These are phyloP conservation scores for Tetraodon nigroviridis DNA, from an alignment of 2,113 vertebrate genomes.

Conservation along the genomic window DNA sequence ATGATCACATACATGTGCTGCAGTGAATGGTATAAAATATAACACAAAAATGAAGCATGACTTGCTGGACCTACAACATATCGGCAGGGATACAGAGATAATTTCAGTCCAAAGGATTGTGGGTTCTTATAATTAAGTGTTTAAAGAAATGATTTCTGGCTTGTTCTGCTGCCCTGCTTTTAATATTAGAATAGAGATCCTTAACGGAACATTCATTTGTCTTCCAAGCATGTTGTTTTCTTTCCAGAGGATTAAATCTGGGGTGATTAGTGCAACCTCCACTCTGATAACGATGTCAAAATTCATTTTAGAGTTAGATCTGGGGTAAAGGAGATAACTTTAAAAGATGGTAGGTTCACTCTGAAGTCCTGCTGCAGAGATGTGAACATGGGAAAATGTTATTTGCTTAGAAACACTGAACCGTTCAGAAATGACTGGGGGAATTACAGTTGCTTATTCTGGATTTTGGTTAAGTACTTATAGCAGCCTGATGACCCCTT, in stretches of 20 bases:
- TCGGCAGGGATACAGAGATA: conserved; percentile 7
- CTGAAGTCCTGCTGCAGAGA: conserved; percentile 1
- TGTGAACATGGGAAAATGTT: conserved; percentile 15
- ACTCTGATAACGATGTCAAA: conserved; percentile 17
- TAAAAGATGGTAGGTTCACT: too few relatives aligned
- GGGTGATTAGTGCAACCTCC: conserved; percentile 21
- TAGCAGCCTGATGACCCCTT: not conserved
- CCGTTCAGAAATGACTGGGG: not conserved
- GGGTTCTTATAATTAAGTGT: conserved; percentile 30
- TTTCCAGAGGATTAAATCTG: conserved; percentile 18
- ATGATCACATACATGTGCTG: conserved; percentile 4
- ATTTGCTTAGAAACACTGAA: conserved; percentile 14
- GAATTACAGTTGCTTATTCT: not conserved
- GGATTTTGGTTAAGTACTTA: not conserved
- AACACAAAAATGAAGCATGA: conserved; percentile 5
- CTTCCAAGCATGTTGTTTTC: conserved; percentile 6
- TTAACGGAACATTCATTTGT: conserved; percentile 10
- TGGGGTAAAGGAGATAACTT: conserved; percentile 2
- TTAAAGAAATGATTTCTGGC: conserved; percentile 39
- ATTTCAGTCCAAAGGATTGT: conserved; percentile 27
- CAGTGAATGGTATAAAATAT: conserved; percentile 15
- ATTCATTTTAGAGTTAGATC: conserved; percentile 26
- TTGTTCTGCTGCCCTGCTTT: conserved; percentile 10
- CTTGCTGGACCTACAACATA: conserved; percentile 10
- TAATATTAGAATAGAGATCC: conserved; percentile 11